Conservation (phyloP, 2,888 invertebrate species). For the Dryobota labecula region DNA sequence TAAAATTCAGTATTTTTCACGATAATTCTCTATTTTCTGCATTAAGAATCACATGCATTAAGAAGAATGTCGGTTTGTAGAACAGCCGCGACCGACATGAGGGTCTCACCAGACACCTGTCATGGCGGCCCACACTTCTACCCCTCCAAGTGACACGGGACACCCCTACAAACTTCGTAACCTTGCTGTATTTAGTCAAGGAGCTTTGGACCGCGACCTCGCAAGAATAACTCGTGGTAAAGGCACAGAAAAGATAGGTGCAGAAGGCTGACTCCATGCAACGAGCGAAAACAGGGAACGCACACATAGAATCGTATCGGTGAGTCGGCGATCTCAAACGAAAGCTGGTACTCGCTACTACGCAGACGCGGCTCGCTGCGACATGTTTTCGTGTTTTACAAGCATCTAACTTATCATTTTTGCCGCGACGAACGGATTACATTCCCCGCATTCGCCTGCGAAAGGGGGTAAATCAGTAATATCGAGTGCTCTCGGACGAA, state of each 20-base stretch:
- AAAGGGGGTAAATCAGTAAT: too few species aligned
- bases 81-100: constrained; percentile 15
- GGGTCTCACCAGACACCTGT: constrained; percentile 9
- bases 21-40: not conserved
- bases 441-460: too few species aligned
- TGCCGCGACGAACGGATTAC: too few species aligned
- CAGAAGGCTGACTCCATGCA: constrained; percentile 1
- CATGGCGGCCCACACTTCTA: constrained; percentile 16
- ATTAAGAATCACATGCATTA: too few species aligned
- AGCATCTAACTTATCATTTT: too few species aligned
- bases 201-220: constrained; percentile 6
- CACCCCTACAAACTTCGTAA: constrained; percentile 9
- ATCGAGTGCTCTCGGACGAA: too few species aligned
- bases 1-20: not conserved
- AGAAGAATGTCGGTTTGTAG: not conserved
- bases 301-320: not conserved
- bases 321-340: not conserved
- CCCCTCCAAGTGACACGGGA: constrained; percentile 12
- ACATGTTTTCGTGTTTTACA: too few species aligned
- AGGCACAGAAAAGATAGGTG: not conserved
- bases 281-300: not conserved
- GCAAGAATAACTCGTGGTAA: constrained; percentile 11
- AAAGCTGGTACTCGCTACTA: too few species aligned
- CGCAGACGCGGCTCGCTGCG: too few species aligned
- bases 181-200: constrained; percentile 37